These are phyloP conservation scores for Platichthys stellatus DNA, from an alignment of 2,113 vertebrate species.

Conservation along the genomic window DNA sequence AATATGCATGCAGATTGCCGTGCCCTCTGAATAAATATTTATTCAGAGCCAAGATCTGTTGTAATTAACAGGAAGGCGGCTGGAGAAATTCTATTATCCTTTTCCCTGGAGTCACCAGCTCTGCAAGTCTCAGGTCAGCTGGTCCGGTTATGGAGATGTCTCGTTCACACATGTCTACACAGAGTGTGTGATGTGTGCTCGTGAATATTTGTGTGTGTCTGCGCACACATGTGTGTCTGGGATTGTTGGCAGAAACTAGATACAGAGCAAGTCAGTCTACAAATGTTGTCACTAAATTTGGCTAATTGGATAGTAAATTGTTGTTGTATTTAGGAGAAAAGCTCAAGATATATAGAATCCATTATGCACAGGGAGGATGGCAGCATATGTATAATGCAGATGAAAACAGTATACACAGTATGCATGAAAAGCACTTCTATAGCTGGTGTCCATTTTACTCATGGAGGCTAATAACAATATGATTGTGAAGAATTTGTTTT, in stretches of 20 bases:
- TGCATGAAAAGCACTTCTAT: not conserved
- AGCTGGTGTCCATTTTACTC: not conserved
- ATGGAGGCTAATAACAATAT: conserved; percentile 13
- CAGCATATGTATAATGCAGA: conserved; percentile 23
- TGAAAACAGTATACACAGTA: not conserved
- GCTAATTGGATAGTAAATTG: conserved; percentile 59
- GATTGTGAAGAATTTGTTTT: conserved; percentile 1
- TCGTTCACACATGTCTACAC: conserved; percentile 51
- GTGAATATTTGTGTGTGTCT: conserved; percentile 24
- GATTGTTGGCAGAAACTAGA: conserved; percentile 49
- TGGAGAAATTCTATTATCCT: conserved; percentile 78
- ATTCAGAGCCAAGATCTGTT: conserved; percentile 72
- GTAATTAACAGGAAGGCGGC: conserved; percentile 78
- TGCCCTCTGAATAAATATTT: conserved; percentile 75
- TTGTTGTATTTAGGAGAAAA: conserved; percentile 39
- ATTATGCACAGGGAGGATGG: conserved; percentile 33
- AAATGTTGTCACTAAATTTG: conserved; percentile 23
- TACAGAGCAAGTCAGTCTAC: conserved; percentile 39
- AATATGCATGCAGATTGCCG: conserved; percentile 63
- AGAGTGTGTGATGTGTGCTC: conserved; percentile 10
- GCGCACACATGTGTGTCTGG: conserved; percentile 26
- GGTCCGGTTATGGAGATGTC: conserved; percentile 62
- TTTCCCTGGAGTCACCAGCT: conserved; percentile 63
- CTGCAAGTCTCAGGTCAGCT: conserved; percentile 71
- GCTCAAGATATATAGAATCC: conserved; percentile 20